A percentile compares a stretch with the other conserved stretches of the same genome.
These are phyloP conservation scores for Hyles lineata DNA, from an alignment of 2,888 invertebrate species.

Conservation along the genomic window DNA sequence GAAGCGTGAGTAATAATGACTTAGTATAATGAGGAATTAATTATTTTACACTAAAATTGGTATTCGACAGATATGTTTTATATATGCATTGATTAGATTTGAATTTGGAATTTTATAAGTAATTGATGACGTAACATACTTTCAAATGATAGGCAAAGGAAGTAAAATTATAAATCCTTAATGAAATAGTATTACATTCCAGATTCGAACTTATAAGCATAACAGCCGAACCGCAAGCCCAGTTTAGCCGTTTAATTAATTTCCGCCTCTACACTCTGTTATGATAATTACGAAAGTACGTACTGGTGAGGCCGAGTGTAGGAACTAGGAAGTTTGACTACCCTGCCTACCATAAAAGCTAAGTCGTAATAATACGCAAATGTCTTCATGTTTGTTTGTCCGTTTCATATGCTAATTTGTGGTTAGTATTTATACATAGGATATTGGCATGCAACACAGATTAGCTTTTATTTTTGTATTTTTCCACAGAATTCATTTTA, in stretches of 20 bases:
- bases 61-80: no score
- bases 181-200: background rate
- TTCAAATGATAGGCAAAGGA: no score
- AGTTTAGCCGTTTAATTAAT: background rate
- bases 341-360: constrained; percentile 40
- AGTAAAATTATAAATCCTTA: background rate
- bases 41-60: no score
- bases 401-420: constrained; percentile 9
- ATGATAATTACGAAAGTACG: constrained; percentile 15
- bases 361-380: background rate
- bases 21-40: no score
- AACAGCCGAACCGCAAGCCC: background rate
- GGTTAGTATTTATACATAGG: background rate
- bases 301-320: constrained; percentile 33
- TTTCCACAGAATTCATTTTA: background rate
- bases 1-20: no score
- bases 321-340: constrained; percentile 50
- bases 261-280: constrained; percentile 6
- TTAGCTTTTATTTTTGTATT: background rate
- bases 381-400: constrained; percentile 15
- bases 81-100: no score
- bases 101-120: no score
- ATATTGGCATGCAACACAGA: background rate
- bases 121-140: no score
- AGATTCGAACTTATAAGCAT: background rate